Evolutionary conservation across 2,113 vertebrate genomes (phyloP), one percentile per base, ranked within the genome.

Genomic region (Malurus melanocephalus): DNA sequence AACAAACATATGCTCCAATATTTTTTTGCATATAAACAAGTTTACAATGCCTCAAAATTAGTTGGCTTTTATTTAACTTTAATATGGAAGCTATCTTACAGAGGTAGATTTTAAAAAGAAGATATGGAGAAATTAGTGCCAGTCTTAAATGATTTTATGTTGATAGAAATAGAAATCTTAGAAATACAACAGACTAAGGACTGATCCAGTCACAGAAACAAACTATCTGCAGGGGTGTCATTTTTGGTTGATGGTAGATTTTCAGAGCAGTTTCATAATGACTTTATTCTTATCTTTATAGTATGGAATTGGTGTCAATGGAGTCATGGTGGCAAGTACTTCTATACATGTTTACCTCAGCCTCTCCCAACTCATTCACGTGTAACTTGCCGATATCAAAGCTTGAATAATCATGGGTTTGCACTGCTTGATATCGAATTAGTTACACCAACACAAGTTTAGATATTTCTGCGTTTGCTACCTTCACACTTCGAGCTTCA

Each of bases 121-220:
- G 30, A 61, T 55, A 56, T 0, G 0, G 23, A 51, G 6, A 66
- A 62, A 56, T 32, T 19, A 43, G 22, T 35, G 7, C 28, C 8
- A 67, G 24, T 80, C 52, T 73, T 92, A 56, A 48, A 56, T 38
- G 1, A 40, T 22, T 83, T 67, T 53, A 35, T 35, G 4, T 59
- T 82, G 59, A 62, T 62, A 72, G 38, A 38, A 38, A 38, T 38
- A 38, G 38, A 38, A 38, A 52, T 53, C 20, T 67, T 51, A 74
- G 52, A 74, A 90, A 88, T 35, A 17, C 40, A 83, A 40, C 7
- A 23, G n/a, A 83, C 5, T 11, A 71, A 35, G 32, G 7, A 17
- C 21, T 60, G 22, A 82, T 21, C 4, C 22, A 32, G 19, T 53
- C 56, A 77, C 42, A 82, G 24, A 62, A 45, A 49, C 11, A 53